Evolutionary conservation across 1,140 invertebrate species (phyloP), one percentile per base, ranked within the genome.

Genomic region (Cydia fagiglandana): DNA sequence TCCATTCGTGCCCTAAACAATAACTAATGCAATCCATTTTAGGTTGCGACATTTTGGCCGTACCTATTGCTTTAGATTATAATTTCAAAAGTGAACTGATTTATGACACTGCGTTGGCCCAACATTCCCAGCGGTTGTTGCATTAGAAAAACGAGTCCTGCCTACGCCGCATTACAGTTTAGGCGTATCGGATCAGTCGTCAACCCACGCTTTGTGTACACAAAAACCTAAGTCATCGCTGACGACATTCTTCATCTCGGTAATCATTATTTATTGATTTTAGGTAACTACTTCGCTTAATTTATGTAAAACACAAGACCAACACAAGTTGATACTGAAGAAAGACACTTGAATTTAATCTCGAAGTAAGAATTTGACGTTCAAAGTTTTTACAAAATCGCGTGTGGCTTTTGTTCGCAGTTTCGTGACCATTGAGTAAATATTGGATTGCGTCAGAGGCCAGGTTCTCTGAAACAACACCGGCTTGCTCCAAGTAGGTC

Each of bases 401-500:
- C 56, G 6, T 61, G 20, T 28, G 34, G 64, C 24, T 34, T 10
- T 28, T 28, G 30, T 9, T 30, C 2, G n/a, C n/a, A 17, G 30
- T n/a, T n/a, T n/a, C 28, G 28, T 30, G 28, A 17, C 13, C 17
- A 9, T 70, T 34, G 66, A 70, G 56, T 61, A 61, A 61, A 61
- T 61, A 24, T n/a, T 17, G 50, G 50, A 53, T 61, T 61, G 9
- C 56, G 56, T 61, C 20, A 61, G 17, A 61, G 56, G 17, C 56
- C 20, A 24, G 56, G 56, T 81, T 82, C 74, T 78, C 82, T 86
- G 81, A 88, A 86, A 84, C 83, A 81, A 81, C 77, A 78, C 73
- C 75, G 73, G 76, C 79, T 83, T 79, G 80, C 78, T 87, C 79
- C 86, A 92, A 89, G 76, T 92, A 81, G 89, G 89, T 89, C 89